Conservation (phyloP, 2,888 invertebrate genomes). For the Dendrolimus houi region DNA sequence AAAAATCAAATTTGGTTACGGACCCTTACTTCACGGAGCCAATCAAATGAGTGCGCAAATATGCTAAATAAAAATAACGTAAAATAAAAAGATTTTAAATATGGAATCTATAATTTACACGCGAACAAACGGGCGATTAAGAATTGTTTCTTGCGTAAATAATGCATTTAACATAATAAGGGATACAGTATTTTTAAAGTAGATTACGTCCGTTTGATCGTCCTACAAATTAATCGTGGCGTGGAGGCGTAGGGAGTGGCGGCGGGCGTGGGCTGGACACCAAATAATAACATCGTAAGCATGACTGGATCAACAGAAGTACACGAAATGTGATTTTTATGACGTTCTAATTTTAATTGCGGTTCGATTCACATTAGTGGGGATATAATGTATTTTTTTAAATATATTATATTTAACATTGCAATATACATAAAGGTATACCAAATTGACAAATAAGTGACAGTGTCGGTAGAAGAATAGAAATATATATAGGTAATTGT, state of each 20-base stretch:
- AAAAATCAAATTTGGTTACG: conserved; percentile 21
- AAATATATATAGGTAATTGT: no score
- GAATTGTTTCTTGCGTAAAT: background rate
- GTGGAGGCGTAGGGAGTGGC: conserved; percentile 17
- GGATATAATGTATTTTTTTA: no score
- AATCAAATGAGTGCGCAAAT: conserved; percentile 34
- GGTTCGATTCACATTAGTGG: no score
- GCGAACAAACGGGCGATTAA: conserved; percentile 23
- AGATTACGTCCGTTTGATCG: conserved; percentile 28
- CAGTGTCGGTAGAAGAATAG: no score
- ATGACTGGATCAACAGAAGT: conserved; percentile 12
- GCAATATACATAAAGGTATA: no score
- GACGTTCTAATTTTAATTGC: no score
- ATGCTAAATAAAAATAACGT: conserved; percentile 33
- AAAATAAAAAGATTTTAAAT: conserved; percentile 9
- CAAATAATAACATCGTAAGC: conserved; percentile 23
- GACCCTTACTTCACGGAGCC: conserved; percentile 27
- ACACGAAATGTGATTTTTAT: background rate
- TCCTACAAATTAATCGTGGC: conserved; percentile 14
- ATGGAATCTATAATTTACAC: conserved; percentile 11
- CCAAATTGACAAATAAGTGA: no score
- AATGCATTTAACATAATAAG: background rate
- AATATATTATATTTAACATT: no score
- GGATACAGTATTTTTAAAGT: conserved; percentile 10
- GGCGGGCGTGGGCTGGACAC: conserved; percentile 16